Evolutionary conservation across 1,140 invertebrate genomes (phyloP), one percentile per base, ranked within the genome.

Genomic region (Rhyzopertha dominica): DNA sequence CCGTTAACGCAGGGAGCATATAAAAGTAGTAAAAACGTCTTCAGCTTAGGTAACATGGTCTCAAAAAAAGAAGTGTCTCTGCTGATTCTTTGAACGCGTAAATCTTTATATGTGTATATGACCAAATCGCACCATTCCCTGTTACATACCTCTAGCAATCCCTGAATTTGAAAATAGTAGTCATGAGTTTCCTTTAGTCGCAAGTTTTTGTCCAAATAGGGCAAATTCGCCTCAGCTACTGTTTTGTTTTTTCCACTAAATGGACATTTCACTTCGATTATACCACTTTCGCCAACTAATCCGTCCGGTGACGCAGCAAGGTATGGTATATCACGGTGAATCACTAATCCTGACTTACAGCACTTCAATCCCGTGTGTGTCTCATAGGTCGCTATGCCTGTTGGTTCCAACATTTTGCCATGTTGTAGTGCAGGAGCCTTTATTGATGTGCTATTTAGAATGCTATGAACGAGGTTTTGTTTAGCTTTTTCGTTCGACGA

Each of bases 251-350:
- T 29, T 13, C 12, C 29, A 10, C 20, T 24, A 48, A 36, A 51
- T 5, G 45, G 34, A 23, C 45, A 51, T 38, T 51, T 51, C 1
- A 51, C 24, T 43, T 51, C 44, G 24, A 51, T 51, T 5, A 51
- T 23, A 3, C 44, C 43, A 28, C 43, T 40, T 16, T 43, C 26
- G n/a, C 38, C 26, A 17, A 48, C 2, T 13, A 43, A 24, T 18
- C 49, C 49, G 36, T 51, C 49, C 13, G 49, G 45, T 9, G 49
- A 48, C 9, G 35, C 49, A 34, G 10, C 39, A 17, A 51, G 14
- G 24, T 28, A 51, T 2, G 38, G 37, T 17, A 22, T 31, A 4
- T 28, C 23, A 23, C 37, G 24, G 17, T 40, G 40, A 5, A 51
- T 30, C 9, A 43, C 17, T 4, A 51, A 23, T 5, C 49, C 49